phyloP scores from a whole-genome alignment of 2,113 vertebrate species.

The Capra hircus region DNA sequence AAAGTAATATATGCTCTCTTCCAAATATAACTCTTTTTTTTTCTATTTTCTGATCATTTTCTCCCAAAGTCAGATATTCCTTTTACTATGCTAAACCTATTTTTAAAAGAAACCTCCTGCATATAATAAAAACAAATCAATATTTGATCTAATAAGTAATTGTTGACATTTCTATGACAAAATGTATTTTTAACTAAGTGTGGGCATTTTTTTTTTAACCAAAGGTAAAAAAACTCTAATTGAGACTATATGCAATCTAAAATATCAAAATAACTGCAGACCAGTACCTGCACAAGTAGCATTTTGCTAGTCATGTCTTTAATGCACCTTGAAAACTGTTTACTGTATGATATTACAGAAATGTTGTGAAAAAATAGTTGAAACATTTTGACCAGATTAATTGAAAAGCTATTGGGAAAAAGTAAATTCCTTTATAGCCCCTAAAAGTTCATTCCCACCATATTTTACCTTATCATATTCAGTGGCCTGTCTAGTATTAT shows the following conservation, averaged over 20 bases:
- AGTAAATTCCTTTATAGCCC: slow-evolving; percentile 61
- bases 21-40: neutral
- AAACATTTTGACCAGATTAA: slow-evolving; percentile 57
- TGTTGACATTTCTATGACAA: neutral
- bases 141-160: neutral
- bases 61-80: neutral
- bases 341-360: slow-evolving; percentile 14
- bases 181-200: neutral
- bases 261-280: neutral
- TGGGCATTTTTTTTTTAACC: neutral
- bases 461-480: slow-evolving; percentile 80
- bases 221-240: neutral
- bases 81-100: neutral
- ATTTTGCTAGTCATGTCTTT: neutral
- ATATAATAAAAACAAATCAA: neutral
- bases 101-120: neutral
- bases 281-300: neutral
- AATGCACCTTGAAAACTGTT: neutral
- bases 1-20: neutral
- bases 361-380: slow-evolving; percentile 35
- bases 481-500: slow-evolving; percentile 79
- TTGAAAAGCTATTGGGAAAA: slow-evolving; percentile 33
- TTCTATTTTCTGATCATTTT: neutral
- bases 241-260: neutral
- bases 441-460: slow-evolving; percentile 80